Conservation (phyloP, 2,113 vertebrate genomes). For the Corythoichthys intestinalis region DNA sequence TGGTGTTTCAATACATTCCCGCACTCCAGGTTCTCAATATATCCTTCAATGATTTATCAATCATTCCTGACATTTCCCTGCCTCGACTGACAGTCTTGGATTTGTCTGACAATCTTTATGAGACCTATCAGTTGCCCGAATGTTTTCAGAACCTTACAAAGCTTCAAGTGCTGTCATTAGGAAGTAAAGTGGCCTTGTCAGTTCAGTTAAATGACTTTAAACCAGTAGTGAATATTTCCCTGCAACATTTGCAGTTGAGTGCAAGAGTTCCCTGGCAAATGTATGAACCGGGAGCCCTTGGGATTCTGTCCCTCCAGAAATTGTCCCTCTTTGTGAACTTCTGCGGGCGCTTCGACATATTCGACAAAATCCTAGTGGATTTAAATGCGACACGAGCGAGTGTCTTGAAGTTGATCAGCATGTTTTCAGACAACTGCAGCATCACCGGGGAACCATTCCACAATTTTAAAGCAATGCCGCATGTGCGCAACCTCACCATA, state of each 20-base stretch:
- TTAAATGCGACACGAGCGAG: constrained; percentile 38
- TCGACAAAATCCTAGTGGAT: constrained; percentile 48
- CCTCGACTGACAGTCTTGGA: constrained; percentile 52
- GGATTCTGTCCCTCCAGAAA: constrained; percentile 42
- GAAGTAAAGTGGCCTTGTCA: constrained; percentile 40
- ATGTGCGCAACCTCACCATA: constrained; percentile 50
- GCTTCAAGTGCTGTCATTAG: constrained; percentile 41
- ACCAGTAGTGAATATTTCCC: constrained; percentile 29
- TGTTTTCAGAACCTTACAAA: background rate
- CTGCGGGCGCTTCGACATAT: constrained; percentile 43
- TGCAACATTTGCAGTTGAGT: constrained; percentile 48
- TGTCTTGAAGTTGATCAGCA: constrained; percentile 31
- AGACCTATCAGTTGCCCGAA: constrained; percentile 46
- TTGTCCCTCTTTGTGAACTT: constrained; percentile 49
- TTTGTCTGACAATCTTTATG: constrained; percentile 46
- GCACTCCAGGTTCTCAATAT: constrained; percentile 59
- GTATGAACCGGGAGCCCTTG: constrained; percentile 54
- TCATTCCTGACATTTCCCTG: constrained; percentile 51
- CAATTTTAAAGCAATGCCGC: constrained; percentile 40
- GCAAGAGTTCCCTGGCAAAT: constrained; percentile 33
- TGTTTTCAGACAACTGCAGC: constrained; percentile 51
- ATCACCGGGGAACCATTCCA: constrained; percentile 37
- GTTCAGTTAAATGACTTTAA: constrained; percentile 48
- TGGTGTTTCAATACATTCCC: constrained; percentile 40
- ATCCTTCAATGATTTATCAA: constrained; percentile 46